Evolutionary conservation across 2,113 vertebrate species (phyloP).

Genomic region (Gopherus flavomarginatus): DNA sequence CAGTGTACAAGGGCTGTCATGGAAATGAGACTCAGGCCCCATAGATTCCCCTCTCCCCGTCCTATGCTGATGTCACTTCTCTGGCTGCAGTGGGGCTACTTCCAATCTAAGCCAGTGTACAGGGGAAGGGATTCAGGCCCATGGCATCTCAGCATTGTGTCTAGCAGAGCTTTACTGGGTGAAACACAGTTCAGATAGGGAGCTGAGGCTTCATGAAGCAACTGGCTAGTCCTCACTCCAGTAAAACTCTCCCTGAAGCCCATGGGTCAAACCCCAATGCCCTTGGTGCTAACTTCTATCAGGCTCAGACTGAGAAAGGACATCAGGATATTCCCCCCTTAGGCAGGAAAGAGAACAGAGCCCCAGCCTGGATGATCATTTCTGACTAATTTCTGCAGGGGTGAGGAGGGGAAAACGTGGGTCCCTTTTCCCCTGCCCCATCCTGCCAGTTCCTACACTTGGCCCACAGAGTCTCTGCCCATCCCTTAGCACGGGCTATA

Average conservation of each 20-base stretch:
- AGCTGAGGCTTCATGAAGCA: neutral
- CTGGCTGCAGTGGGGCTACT: neutral
- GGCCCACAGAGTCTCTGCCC: neutral
- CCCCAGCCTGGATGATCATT: neutral
- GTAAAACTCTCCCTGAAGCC: neutral
- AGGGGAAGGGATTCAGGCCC: neutral
- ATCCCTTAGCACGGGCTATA: neutral
- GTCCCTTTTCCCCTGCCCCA: neutral
- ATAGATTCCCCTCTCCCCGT: neutral
- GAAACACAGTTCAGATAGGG: neutral
- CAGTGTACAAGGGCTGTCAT: neutral
- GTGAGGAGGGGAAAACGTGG: too few relatives aligned
- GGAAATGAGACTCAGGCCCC: neutral
- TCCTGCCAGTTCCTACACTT: neutral
- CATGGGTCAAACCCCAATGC: neutral
- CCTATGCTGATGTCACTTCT: neutral
- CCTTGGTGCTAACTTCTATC: neutral
- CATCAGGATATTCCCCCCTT: neutral
- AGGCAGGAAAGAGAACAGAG: neutral
- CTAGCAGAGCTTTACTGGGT: neutral
- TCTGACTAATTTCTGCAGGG: neutral
- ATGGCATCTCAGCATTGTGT: too few relatives aligned
- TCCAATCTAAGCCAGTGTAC: too few relatives aligned
- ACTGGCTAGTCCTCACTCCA: too few relatives aligned
- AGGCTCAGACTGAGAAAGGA: neutral